Evolutionary conservation across 2,888 invertebrate species (phyloP).

Genomic region (Luffia ferchaultella): DNA sequence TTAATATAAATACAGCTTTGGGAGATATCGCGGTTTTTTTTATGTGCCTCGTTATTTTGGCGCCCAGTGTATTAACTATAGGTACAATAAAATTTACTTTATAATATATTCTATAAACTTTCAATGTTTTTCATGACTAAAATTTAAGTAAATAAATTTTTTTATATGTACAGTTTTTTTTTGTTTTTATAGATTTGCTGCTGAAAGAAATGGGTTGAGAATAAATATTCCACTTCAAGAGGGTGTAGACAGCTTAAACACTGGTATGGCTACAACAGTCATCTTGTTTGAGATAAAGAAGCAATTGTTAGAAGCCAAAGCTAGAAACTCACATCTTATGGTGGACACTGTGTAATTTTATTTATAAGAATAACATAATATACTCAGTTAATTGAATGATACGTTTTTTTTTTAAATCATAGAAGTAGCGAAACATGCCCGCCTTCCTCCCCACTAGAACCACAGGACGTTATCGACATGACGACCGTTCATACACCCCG

Average conservation of each 20-base stretch:
- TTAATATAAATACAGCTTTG: too few species aligned
- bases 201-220: conserved; percentile 64
- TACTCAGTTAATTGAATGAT: background rate
- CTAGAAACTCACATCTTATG: conserved; percentile 25
- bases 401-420: background rate
- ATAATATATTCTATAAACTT: too few species aligned
- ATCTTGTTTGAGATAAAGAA: conserved; percentile 85
- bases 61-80: too few species aligned
- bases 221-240: conserved; percentile 81
- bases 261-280: conserved; percentile 82
- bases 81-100: too few species aligned
- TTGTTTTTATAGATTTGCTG: conserved; percentile 56
- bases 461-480: too few species aligned
- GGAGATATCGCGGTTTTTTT: too few species aligned
- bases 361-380: background rate
- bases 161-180: conserved; percentile 4
- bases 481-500: too few species aligned
- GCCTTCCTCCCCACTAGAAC: too few species aligned
- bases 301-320: conserved; percentile 58
- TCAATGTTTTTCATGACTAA: too few species aligned
- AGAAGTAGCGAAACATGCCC: too few species aligned
- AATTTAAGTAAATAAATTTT: too few species aligned
- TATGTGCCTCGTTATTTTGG: too few species aligned
- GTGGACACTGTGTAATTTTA: conserved; percentile 20
- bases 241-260: conserved; percentile 86